Evolutionary conservation across 1,140 invertebrate species (phyloP).

Genomic region (Pachyrhynchus sulphureomaculatus): DNA sequence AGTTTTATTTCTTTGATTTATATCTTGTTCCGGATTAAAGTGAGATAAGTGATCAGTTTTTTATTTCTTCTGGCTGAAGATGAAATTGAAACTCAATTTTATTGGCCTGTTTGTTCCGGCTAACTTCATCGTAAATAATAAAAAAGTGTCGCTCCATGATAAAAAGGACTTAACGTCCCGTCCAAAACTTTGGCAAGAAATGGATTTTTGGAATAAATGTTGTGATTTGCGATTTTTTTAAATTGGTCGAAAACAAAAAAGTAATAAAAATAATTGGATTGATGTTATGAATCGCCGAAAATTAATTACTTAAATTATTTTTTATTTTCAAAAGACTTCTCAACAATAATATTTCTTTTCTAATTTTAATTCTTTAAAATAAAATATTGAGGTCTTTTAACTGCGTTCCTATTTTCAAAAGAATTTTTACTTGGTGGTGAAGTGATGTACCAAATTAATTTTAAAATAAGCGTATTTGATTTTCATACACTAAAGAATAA

Average conservation of each 20-base stretch:
- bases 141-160: conserved; percentile 33
- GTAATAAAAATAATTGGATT: no score
- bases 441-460: no score
- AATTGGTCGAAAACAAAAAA: background rate
- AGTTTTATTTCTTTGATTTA: conserved; percentile 22
- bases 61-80: conserved; percentile 11
- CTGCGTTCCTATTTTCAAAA: no score
- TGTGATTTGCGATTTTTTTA: background rate
- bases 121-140: conserved; percentile 29
- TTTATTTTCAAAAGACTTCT: no score
- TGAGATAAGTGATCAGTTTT: conserved; percentile 31
- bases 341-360: no score
- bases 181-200: conserved; percentile 11
- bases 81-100: conserved; percentile 30
- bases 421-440: no score
- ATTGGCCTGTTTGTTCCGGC: conserved; percentile 31
- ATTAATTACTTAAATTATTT: no score
- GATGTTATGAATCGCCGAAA: no score
- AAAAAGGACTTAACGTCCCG: conserved; percentile 24
- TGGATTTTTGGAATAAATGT: background rate
- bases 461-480: no score
- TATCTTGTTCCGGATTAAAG: conserved; percentile 26
- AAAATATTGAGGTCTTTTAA: no score
- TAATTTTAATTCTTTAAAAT: no score
- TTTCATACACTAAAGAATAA: no score